These are phyloP conservation scores for Pachypanchax playfairii DNA, from an alignment of 2,113 vertebrate genomes.

Conservation along the genomic window DNA sequence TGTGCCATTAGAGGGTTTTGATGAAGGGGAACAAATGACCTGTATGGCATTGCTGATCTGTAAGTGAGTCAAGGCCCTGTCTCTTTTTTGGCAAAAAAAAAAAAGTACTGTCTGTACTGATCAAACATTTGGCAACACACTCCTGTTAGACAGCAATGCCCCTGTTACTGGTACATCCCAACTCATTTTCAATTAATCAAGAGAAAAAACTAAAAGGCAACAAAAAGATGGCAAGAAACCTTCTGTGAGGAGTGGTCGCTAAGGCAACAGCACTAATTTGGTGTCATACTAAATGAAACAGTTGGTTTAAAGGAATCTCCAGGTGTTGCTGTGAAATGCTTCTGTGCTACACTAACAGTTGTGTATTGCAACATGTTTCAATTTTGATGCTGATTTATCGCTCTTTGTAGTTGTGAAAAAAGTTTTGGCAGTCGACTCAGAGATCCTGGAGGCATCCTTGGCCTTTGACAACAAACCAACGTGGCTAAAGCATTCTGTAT, in stretches of 20 bases:
- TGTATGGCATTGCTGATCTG: slow-evolving; percentile 13
- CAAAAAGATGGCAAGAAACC: slow-evolving; percentile 42
- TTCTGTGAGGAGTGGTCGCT: slow-evolving; percentile 43
- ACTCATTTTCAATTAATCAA: slow-evolving; percentile 8
- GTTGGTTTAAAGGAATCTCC: slow-evolving; percentile 46
- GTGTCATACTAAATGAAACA: slow-evolving; percentile 44
- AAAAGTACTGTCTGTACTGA: slow-evolving; percentile 43
- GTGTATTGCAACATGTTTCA: slow-evolving; percentile 37
- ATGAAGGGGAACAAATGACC: slow-evolving; percentile 21
- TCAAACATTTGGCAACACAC: slow-evolving; percentile 53
- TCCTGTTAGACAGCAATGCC: slow-evolving; percentile 11
- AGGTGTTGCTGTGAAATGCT: slow-evolving; percentile 25
- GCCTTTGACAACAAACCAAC: slow-evolving; percentile 53
- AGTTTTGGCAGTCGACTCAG: slow-evolving; percentile 28
- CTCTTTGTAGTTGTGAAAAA: slow-evolving; percentile 23
- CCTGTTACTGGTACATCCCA: slow-evolving; percentile 10
- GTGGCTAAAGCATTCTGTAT: slow-evolving; percentile 43
- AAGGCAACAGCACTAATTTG: slow-evolving; percentile 71
- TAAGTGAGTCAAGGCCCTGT: slow-evolving; percentile 47
- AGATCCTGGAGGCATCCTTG: slow-evolving; percentile 49
- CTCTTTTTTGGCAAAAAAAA: slow-evolving; percentile 58
- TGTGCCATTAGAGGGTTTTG: slow-evolving; percentile 31
- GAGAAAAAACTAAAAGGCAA: slow-evolving; percentile 51
- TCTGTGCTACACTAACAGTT: slow-evolving; percentile 54
- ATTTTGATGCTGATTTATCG: slow-evolving; percentile 20